phyloP scores from a whole-genome alignment of 1,140 invertebrate genomes.

The Ctenoplectra terminalis region DNA sequence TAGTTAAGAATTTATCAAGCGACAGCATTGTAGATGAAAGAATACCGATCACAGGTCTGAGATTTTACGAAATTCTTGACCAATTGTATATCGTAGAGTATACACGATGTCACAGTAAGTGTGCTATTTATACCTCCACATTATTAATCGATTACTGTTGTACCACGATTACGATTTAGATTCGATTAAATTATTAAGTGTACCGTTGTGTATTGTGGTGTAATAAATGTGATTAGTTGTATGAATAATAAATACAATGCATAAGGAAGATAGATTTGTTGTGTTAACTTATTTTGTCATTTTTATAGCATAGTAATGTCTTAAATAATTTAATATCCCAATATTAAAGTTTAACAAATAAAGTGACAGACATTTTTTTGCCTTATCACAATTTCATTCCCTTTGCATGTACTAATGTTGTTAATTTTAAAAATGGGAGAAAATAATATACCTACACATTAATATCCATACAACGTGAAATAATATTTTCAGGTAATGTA shows the following conservation, averaged over 20 bases:
- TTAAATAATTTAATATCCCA: too few relatives aligned
- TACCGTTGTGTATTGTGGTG: slow-evolving; percentile 81
- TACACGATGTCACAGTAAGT: slow-evolving; percentile 73
- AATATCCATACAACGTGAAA: too few relatives aligned
- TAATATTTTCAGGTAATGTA: too few relatives aligned
- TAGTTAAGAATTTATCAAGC: slow-evolving; percentile 12
- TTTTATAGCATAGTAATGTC: not conserved
- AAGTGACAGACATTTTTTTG: too few relatives aligned
- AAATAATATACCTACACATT: too few relatives aligned
- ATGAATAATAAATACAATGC: slow-evolving; percentile 72
- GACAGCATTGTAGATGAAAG: slow-evolving; percentile 26
- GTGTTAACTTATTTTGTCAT: not conserved
- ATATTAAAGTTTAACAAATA: too few relatives aligned
- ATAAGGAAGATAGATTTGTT: slow-evolving; percentile 37
- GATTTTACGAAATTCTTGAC: slow-evolving; percentile 46
- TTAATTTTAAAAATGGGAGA: too few relatives aligned
- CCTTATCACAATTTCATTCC: too few relatives aligned
- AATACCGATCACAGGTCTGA: not conserved
- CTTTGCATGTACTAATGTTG: too few relatives aligned
- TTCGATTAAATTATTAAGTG: slow-evolving; percentile 82
- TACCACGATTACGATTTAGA: slow-evolving; percentile 79
- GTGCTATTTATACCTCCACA: slow-evolving; percentile 81
- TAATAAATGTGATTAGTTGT: slow-evolving; percentile 83
- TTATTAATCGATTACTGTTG: slow-evolving; percentile 79
- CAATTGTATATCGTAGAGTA: slow-evolving; percentile 66